A percentile compares a stretch with the other conserved stretches of the same genome.
Evolutionary conservation across 2,113 vertebrate species (phyloP).

Genomic region (Probosciger aterrimus): DNA sequence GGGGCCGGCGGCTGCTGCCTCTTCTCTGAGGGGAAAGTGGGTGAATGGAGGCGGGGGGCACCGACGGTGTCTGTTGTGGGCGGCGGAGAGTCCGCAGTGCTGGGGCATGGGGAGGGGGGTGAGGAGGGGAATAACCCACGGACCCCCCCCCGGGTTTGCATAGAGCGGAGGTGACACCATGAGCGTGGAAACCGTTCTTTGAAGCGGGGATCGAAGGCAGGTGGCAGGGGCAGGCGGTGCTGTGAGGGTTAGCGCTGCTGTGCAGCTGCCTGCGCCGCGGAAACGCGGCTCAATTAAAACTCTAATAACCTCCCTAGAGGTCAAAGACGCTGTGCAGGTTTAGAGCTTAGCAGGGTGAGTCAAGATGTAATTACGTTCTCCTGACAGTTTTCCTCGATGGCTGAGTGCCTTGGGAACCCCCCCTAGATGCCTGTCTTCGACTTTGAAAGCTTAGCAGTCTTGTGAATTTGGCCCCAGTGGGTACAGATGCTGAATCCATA

Average conservation of each 20-base stretch:
- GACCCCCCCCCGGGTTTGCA: fast-evolving
- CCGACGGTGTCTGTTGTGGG: neutral
- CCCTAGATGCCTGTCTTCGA: neutral
- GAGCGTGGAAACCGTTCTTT: neutral
- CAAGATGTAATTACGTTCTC: neutral
- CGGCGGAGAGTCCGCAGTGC: neutral
- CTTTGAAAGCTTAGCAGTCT: neutral
- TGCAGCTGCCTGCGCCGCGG: neutral
- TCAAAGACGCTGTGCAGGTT: neutral
- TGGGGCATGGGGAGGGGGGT: neutral
- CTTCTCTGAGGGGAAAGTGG: neutral
- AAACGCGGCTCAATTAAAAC: neutral
- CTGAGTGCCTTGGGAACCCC: neutral
- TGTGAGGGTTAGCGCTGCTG: neutral
- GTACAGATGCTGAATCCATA: neutral
- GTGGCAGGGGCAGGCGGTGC: neutral
- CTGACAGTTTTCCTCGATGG: neutral
- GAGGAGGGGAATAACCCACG: neutral
- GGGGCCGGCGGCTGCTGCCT: neutral
- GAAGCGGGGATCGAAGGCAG: fast-evolving
- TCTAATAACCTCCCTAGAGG: neutral
- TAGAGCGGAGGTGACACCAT: neutral
- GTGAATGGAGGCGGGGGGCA: neutral
- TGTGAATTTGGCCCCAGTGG: neutral
- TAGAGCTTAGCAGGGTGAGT: neutral